Percentiles rank a stretch among this genome's conserved stretches.
Conservation (phyloP, 2,113 vertebrate genomes). For the chimpanzee (Pan troglodytes) region NHGRI_mPanTro3-v2.1_pri NC_072401.2:25631001-25631500, state of each 20-base stretch:
- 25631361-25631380: not conserved
- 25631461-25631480: not conserved
- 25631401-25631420: not conserved
- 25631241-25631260: not conserved
- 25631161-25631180: not conserved
- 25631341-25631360: not conserved
- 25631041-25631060: not conserved
- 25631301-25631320: not conserved
- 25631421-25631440: not conserved
- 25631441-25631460: not conserved
- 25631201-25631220: not conserved
- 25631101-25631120: not conserved
- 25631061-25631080: not conserved
- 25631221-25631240: not conserved
- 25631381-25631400: not conserved
- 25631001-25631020: not conserved
- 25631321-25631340: not conserved
- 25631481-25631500: not conserved
- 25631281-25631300: not conserved
- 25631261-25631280: not conserved
- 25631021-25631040: not conserved
- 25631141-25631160: not conserved
- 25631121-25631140: not conserved
- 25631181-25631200: not conserved
- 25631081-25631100: constrained; percentile 6